A percentile compares a stretch with the other conserved stretches of the same genome.
These are phyloP conservation scores for Choloepus didactylus DNA, from an alignment of 2,797 vertebrate genomes.

Conservation along the genomic window DNA sequence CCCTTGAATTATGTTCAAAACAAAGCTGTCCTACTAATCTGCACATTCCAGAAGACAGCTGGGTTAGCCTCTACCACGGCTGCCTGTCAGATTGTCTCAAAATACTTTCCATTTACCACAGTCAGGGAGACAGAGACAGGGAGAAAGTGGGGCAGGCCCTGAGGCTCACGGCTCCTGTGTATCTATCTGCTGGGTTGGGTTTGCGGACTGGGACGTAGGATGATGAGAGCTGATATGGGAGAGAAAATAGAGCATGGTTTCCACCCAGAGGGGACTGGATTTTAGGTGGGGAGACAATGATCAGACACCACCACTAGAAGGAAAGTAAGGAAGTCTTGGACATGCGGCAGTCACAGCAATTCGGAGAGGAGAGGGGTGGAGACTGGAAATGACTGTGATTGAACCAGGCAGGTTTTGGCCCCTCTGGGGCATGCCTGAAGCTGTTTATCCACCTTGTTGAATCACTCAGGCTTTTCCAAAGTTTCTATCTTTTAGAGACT, in stretches of 20 bases:
- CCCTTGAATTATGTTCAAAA: not conserved
- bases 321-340: not conserved
- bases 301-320: not conserved
- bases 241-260: not conserved
- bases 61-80: not conserved
- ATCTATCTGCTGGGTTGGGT: not conserved
- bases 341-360: not conserved
- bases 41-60: not conserved
- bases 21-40: not conserved
- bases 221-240: not conserved
- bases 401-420: not conserved
- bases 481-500: constrained; percentile 16
- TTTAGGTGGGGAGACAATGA: not conserved
- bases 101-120: not conserved
- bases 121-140: not conserved
- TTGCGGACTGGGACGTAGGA: not conserved
- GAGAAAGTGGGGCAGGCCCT: not conserved
- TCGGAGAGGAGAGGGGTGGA: not conserved
- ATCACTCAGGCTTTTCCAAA: constrained; percentile 66
- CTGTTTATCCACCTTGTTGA: not conserved
- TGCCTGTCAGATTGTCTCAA: not conserved
- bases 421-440: not conserved
- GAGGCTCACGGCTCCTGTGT: not conserved
- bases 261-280: not conserved
- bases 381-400: not conserved